Evolutionary conservation across 2,888 invertebrate species (phyloP), one percentile per base, ranked within the genome.

Genomic region (Hirtodrosophila duncani): DNA sequence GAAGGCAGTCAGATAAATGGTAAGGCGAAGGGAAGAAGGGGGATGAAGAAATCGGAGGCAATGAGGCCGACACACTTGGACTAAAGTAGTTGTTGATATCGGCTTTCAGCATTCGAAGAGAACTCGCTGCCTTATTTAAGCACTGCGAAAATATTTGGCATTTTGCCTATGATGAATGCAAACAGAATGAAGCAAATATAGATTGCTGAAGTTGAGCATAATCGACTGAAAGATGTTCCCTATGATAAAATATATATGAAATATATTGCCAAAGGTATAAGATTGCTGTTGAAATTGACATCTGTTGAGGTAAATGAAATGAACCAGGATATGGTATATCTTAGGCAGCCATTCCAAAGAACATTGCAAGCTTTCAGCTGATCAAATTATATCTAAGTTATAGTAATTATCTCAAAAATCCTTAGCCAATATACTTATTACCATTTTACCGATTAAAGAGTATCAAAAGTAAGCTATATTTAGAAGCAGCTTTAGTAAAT

Each of bases 51-150:
- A 23, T 13, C 30, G 37, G 26, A 26, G 13, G 18, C 27, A 27
- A 39, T 13, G 27, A 18, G 41, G 21, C 29, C 39, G 33, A 6
- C 20, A 20, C 37, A 41, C 44, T 31, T 27, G 43, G 49, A 67
- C 45, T 61, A 55, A 57, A 78, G 60, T 63, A 67, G 67, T 67
- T 68, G 64, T 59, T 72, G 78, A 77, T 77, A 77, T 81, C 82
- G 55, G 62, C 78, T 77, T 77, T 77, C 74, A 77, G 57, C 65
- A 43, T 27, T 39, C n/a, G n/a, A n/a, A n/a, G n/a, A n/a, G n/a
- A n/a, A n/a, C n/a, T 24, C 43, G 34, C 42, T 41, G n/a, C 29
- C 41, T 41, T 67, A 48, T 56, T 62, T 79, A 74, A 70, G 51
- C 79, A 78, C 36, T 45, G 43, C 11, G 46, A 44, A 64, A 51